phyloP scores from a whole-genome alignment of 53 echinoderm and acorn worm genomes.

The Paracentrotus lividus region DNA sequence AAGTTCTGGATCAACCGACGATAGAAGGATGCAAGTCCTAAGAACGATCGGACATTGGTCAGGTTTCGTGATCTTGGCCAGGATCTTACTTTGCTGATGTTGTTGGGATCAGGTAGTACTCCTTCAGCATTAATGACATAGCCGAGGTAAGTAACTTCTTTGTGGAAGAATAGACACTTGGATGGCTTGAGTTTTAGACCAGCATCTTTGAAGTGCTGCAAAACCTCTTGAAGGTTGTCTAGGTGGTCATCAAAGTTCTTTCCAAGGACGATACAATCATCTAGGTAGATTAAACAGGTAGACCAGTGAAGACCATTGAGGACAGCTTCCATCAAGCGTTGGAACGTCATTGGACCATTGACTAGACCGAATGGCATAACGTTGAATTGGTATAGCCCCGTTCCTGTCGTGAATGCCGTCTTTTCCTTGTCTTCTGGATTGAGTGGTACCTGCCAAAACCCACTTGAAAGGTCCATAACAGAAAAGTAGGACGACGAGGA shows the following conservation, averaged over 20 bases:
- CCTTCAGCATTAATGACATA: not conserved
- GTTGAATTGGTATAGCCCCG: not conserved
- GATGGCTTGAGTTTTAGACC: not conserved
- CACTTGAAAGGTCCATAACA: constrained; percentile 80
- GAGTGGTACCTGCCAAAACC: constrained; percentile 85
- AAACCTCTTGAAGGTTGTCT: not conserved
- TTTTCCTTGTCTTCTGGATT: too few species aligned
- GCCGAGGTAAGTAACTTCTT: not conserved
- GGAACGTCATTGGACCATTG: not conserved
- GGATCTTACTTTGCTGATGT: not conserved
- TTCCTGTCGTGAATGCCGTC: too few species aligned
- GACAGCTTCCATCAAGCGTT: not conserved
- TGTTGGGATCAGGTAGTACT: not conserved
- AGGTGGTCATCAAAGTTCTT: not conserved
- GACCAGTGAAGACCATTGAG: not conserved
- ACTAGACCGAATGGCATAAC: too few species aligned
- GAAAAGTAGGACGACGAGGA: constrained; percentile 50
- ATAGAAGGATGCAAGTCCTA: too few species aligned
- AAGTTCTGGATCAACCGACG: too few species aligned
- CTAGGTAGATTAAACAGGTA: too few species aligned
- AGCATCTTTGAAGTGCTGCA: not conserved
- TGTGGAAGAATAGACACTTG: not conserved
- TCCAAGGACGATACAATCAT: not conserved
- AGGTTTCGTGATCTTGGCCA: too few species aligned
- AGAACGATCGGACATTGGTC: too few species aligned